Percentiles rank a stretch among this genome's conserved stretches.
These are phyloP conservation scores for Pteropus rufus DNA, from an alignment of 2,797 vertebrate species.

Conservation along the genomic window DNA sequence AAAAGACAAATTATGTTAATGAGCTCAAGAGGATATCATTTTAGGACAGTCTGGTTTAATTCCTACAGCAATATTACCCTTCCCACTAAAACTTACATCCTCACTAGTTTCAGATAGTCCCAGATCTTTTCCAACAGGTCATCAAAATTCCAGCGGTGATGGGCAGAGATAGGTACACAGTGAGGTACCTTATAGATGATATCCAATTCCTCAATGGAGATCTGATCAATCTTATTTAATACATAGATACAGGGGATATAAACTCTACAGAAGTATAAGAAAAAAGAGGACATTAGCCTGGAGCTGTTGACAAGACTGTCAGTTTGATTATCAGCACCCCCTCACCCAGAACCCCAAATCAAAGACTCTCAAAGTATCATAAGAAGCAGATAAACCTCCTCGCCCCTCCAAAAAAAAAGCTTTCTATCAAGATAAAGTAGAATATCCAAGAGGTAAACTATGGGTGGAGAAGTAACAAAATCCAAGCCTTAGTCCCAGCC, in stretches of 20 bases:
- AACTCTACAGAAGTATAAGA: slow-evolving; percentile 84
- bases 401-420: neutral
- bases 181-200: slow-evolving; percentile 99
- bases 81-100: slow-evolving; percentile 89
- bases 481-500: neutral
- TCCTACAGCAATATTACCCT: neutral
- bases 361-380: neutral
- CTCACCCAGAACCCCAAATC: neutral
- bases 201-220: slow-evolving; percentile 98
- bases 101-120: slow-evolving; percentile 96
- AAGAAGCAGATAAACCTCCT: neutral
- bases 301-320: neutral
- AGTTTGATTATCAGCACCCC: neutral
- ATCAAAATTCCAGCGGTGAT: slow-evolving; percentile 99
- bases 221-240: slow-evolving; percentile 99
- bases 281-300: neutral
- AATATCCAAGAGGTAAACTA: neutral
- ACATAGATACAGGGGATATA: slow-evolving; percentile 99
- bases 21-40: neutral
- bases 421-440: neutral
- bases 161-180: slow-evolving; percentile 97
- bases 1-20: neutral
- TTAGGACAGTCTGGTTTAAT: neutral
- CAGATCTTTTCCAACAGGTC: slow-evolving; percentile 97
- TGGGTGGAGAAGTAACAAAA: slow-evolving; percentile 15